These are phyloP conservation scores for Xerus inauris DNA, from an alignment of 2,113 vertebrate species.

Conservation along the genomic window DNA sequence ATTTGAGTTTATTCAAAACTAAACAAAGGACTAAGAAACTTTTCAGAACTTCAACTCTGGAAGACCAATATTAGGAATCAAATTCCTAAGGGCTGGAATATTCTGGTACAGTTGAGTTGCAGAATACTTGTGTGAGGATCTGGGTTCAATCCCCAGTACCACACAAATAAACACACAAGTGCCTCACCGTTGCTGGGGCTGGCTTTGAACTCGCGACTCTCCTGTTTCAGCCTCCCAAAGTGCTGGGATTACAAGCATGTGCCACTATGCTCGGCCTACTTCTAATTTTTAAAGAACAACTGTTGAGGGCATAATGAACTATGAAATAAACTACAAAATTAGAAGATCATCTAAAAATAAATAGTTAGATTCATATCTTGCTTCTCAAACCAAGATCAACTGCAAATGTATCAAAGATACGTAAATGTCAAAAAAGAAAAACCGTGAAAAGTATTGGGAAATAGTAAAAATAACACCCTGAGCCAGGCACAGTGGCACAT, in stretches of 20 bases:
- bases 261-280: background rate
- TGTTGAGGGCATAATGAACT: background rate
- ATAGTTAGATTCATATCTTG: background rate
- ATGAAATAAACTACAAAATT: background rate
- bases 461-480: background rate
- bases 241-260: no score
- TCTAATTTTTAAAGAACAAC: background rate
- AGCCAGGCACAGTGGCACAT: no score
- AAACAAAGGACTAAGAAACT: background rate
- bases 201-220: no score
- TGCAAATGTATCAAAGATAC: background rate
- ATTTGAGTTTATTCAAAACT: slow-evolving; percentile 18
- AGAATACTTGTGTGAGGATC: no score
- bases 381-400: background rate
- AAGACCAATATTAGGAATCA: background rate
- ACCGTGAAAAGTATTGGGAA: background rate
- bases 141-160: no score
- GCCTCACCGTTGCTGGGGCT: no score
- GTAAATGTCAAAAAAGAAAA: background rate
- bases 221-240: no score
- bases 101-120: no score
- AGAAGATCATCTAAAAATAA: background rate
- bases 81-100: background rate
- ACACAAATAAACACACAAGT: no score
- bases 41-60: background rate